A percentile compares a stretch with the other conserved stretches of the same genome.
These are phyloP conservation scores for Oreochromis niloticus DNA, from an alignment of 2,113 vertebrate species.

Conservation along the genomic window DNA sequence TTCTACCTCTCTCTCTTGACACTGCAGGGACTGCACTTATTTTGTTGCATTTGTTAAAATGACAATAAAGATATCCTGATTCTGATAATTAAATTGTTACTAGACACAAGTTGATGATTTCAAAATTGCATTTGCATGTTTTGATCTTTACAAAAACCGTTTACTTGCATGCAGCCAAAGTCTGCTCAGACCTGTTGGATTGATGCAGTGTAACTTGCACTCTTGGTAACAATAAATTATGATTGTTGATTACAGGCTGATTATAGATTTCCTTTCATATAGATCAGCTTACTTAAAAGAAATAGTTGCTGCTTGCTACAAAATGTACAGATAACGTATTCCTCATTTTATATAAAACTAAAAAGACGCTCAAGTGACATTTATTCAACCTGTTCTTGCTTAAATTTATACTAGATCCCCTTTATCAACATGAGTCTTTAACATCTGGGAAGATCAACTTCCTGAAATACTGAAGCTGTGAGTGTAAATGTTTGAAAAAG, in stretches of 20 bases:
- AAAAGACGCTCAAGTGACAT: not conserved
- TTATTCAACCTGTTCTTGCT: not conserved
- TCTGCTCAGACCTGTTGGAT: not conserved
- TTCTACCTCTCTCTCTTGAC: not conserved
- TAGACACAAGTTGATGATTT: not conserved
- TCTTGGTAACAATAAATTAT: not conserved
- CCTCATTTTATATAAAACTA: not conserved
- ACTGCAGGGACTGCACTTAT: fast-evolving
- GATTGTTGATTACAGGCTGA: not conserved
- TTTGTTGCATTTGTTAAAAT: not conserved
- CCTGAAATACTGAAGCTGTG: not conserved
- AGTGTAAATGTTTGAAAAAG: slow-evolving; percentile 42
- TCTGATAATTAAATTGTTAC: not conserved
- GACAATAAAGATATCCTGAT: not conserved
- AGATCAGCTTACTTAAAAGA: not conserved
- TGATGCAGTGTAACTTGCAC: not conserved
- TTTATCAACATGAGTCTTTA: not conserved
- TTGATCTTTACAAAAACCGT: not conserved
- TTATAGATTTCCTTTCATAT: not conserved
- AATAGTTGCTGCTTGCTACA: not conserved
- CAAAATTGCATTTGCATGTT: not conserved
- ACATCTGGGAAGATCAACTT: slow-evolving; percentile 16
- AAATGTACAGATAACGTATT: not conserved
- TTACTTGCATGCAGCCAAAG: not conserved
- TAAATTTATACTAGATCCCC: not conserved